phyloP scores from a whole-genome alignment of 2,797 vertebrate genomes.

The Pampus argenteus region DNA sequence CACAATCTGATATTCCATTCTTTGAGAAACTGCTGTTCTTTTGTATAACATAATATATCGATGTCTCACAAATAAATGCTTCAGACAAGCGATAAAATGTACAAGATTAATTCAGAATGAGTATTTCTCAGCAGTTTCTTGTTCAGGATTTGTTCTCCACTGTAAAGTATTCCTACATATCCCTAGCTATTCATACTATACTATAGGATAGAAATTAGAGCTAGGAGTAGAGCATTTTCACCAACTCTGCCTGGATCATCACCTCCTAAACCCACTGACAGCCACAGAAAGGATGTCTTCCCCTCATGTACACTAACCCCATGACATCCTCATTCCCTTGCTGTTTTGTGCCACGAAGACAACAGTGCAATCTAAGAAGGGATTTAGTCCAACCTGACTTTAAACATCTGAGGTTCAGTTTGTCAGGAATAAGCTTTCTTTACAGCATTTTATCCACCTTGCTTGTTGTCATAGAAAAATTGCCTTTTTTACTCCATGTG shows the following conservation, averaged over 20 bases:
- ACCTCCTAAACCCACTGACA: slow-evolving; percentile 33
- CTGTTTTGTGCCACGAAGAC: slow-evolving; percentile 28
- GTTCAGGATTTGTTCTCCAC: background rate
- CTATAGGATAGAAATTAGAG: slow-evolving; percentile 1
- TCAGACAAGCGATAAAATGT: background rate
- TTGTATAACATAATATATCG: background rate
- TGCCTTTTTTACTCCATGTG: slow-evolving; percentile 1
- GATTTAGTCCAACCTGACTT: no score
- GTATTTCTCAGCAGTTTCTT: background rate
- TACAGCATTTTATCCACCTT: slow-evolving; percentile 9
- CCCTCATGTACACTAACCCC: slow-evolving; percentile 31
- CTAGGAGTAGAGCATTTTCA: slow-evolving; percentile 12
- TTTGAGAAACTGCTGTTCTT: background rate
- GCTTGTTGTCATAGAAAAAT: slow-evolving; percentile 14
- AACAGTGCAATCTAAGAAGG: slow-evolving; percentile 29
- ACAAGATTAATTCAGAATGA: background rate
- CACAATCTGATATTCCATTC: background rate
- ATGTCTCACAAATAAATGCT: background rate
- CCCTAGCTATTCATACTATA: background rate
- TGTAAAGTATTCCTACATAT: slow-evolving; percentile 6
- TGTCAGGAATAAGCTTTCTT: slow-evolving; percentile 18
- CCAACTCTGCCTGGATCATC: slow-evolving; percentile 11
- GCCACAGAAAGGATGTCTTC: slow-evolving; percentile 32
- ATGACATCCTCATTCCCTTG: slow-evolving; percentile 35
- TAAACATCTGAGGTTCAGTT: slow-evolving; percentile 11